These are phyloP conservation scores for Pseudorectes ferrugineus DNA, from an alignment of 2,113 vertebrate genomes.

Conservation along the genomic window DNA sequence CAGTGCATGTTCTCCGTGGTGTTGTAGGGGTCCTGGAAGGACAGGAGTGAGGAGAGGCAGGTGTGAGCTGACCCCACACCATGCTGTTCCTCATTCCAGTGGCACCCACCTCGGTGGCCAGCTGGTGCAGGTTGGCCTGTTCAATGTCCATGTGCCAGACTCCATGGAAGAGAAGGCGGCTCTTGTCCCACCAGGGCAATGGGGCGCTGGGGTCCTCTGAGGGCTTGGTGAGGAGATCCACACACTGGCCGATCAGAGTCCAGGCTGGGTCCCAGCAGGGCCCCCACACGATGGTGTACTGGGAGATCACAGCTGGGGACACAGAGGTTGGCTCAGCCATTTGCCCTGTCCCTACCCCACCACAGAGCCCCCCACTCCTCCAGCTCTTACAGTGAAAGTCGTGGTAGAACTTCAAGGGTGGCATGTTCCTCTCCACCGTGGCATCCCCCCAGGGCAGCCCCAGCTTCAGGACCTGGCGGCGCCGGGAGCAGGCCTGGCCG, in stretches of 20 bases:
- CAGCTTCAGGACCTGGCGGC: constrained; percentile 81
- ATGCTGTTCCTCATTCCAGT: fast-evolving
- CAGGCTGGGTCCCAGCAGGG: constrained; percentile 98
- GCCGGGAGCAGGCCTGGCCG: constrained; percentile 84
- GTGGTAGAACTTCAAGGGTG: constrained; percentile 94
- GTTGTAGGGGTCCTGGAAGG: constrained; percentile 92
- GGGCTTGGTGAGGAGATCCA: constrained; percentile 93
- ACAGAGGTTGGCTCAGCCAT: neutral
- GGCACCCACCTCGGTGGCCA: constrained; percentile 90
- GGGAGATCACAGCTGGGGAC: constrained; percentile 85
- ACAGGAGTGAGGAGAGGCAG: neutral
- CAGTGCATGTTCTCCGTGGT: constrained; percentile 98
- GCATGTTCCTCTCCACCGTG: constrained; percentile 89
- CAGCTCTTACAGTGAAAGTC: constrained; percentile 88
- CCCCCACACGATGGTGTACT: constrained; percentile 96
- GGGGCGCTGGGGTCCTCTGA: constrained; percentile 88
- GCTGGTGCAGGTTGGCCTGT: constrained; percentile 93
- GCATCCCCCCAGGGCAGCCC: constrained; percentile 89
- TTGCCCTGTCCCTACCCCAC: fast-evolving
- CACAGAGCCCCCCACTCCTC: neutral
- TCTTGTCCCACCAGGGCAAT: constrained; percentile 98
- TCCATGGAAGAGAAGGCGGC: constrained; percentile 89
- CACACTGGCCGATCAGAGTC: constrained; percentile 92
- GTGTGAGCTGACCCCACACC: neutral
- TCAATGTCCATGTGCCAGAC: constrained; percentile 93